Base-by-base conservation (phyloP, 2,797 vertebrate genomes). In the Kryptopterus vitreolus region DNA sequence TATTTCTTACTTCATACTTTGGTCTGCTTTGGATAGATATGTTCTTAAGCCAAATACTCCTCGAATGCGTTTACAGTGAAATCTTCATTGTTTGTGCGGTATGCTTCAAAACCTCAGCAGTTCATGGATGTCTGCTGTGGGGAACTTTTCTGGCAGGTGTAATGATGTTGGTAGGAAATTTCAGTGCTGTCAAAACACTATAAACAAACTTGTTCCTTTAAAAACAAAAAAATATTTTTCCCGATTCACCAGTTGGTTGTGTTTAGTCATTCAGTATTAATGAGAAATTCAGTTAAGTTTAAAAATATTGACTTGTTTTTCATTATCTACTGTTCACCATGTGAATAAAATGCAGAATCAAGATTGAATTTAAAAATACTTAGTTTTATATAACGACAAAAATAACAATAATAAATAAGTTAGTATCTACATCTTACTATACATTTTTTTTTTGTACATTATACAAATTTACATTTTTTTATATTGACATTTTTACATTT, bases 401-500 rank as follows among this genome's bases (percentile, higher is more conserved):
- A 92, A 87, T 82, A 91, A 88, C 75, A 72, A 55, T 69, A 88
- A 91, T 94, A 92, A 94, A 98, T 99, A 98, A 98, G 94, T 96
- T 93, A 91, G 93, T 97, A 97, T 98, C 96, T 97, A 99, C 96
- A 98, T 94, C 94, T 90, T 93, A 91, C 92, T 94, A 96, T 96
- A 93, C 90, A 96, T 83, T 91, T 94, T 95, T 93, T 94, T 87
- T 90, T 90, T 94, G 89, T 95, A 92, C 91, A 94, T 90, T 95
- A 92, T 93, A 96, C 88, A 85, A 85, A 96, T 95, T 90, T 94
- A 94, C 90, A 91, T 88, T 96, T 95, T 95, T 82, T 77, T 92
- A 18, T 93, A 93, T 95, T 79, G 90, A 95, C 93, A 93, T 92
- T 95, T 92, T 91, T 93, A 93, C 91, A 92, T 91, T 94, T 94